Evolutionary conservation across 2,113 vertebrate species (phyloP).

Genomic region (Cynocephalus volans): DNA sequence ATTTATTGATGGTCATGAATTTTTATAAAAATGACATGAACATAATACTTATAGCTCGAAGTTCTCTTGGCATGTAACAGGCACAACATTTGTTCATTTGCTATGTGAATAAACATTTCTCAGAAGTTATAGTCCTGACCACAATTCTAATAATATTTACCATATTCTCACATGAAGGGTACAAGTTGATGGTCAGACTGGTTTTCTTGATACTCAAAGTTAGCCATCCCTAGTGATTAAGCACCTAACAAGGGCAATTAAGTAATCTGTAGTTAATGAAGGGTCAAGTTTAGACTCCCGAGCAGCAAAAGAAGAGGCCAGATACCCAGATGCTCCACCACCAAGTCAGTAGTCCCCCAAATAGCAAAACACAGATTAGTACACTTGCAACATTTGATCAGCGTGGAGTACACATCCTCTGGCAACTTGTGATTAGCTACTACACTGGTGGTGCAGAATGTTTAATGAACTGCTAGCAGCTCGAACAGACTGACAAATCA

Average conservation of each 20-base stretch:
- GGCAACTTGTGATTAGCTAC: not conserved
- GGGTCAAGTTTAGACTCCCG: not conserved
- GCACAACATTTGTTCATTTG: not conserved
- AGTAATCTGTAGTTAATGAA: not conserved
- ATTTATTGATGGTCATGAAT: not conserved
- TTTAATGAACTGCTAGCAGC: not conserved
- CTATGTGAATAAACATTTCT: not conserved
- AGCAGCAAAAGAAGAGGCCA: not conserved
- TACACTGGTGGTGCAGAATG: not conserved
- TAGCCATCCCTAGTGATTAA: not conserved
- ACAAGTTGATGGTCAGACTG: not conserved
- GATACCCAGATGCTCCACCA: not conserved
- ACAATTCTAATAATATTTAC: constrained; percentile 2
- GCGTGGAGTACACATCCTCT: not conserved
- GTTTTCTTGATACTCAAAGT: not conserved
- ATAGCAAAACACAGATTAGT: not conserved
- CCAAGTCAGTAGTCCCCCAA: not conserved
- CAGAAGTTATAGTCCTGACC: constrained; percentile 8
- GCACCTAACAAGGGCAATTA: not conserved
- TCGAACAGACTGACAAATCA: not conserved
- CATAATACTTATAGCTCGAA: constrained; percentile 9
- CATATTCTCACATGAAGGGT: not conserved
- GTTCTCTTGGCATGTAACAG: not conserved
- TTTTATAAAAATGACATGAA: not conserved
- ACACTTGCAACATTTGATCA: not conserved